phyloP scores from a whole-genome alignment of 2,113 vertebrate species.

The Tragelaphus strepsiceros region DNA sequence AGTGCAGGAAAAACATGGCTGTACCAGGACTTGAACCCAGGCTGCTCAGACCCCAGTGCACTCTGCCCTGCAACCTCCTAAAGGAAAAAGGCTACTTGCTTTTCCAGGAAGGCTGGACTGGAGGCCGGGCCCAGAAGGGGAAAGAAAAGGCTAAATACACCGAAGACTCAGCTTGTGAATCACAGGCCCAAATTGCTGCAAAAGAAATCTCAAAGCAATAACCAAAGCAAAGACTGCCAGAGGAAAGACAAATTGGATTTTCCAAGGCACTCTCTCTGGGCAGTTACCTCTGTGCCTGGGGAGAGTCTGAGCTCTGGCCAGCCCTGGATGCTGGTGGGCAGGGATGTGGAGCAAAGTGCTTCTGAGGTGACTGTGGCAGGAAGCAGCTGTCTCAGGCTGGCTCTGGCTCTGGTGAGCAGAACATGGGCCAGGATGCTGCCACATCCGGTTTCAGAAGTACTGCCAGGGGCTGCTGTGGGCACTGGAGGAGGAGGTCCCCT shows the following conservation, averaged over 20 bases:
- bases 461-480: neutral
- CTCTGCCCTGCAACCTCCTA: neutral
- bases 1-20: neutral
- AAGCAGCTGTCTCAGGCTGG: neutral
- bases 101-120: neutral
- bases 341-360: neutral
- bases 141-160: conserved; percentile 4
- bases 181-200: conserved; percentile 36
- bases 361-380: neutral
- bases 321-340: neutral
- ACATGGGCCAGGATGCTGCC: neutral
- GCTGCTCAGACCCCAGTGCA: neutral
- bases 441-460: neutral
- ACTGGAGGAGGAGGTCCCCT: neutral
- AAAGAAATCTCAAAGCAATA: conserved; percentile 58
- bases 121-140: neutral
- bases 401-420: neutral
- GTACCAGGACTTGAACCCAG: neutral
- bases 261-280: neutral
- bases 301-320: neutral
- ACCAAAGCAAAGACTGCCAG: neutral
- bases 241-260: conserved; percentile 56
- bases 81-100: neutral
- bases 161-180: conserved; percentile 34
- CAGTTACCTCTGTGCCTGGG: neutral